Evolutionary conservation across 2,797 vertebrate genomes (phyloP).

Genomic region (Anas bernieri): DNA sequence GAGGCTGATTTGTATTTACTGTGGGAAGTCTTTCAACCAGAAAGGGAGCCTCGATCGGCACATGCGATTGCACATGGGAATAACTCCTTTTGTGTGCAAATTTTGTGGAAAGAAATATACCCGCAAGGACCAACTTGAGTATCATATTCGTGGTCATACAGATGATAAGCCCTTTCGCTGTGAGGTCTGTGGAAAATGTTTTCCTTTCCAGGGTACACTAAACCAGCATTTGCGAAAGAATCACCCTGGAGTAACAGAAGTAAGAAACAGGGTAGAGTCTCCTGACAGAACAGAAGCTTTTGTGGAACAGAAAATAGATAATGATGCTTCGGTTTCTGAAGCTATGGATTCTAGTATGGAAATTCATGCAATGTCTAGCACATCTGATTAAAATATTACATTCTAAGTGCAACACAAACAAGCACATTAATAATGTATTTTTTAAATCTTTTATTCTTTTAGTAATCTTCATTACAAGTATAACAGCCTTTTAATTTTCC

Average conservation of each 20-base stretch:
- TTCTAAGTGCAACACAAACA: conserved; percentile 63
- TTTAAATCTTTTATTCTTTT: conserved; percentile 58
- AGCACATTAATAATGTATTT: conserved; percentile 80
- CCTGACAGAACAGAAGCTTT: conserved; percentile 89
- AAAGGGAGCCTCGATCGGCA: conserved; percentile 98
- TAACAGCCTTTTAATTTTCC: conserved; percentile 67
- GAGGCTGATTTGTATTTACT: conserved; percentile 97
- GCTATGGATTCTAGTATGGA: conserved; percentile 86
- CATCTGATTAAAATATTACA: conserved; percentile 75
- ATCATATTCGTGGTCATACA: conserved; percentile 98
- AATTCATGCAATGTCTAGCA: conserved; percentile 79
- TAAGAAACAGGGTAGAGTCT: conserved; percentile 88
- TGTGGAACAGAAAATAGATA: conserved; percentile 86
- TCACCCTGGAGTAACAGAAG: conserved; percentile 88
- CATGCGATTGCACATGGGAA: conserved; percentile 99
- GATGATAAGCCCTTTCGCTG: conserved; percentile 99
- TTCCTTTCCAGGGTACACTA: conserved; percentile 98
- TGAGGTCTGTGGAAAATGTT: conserved; percentile 98
- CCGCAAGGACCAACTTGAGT: conserved; percentile 98
- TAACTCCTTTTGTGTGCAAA: conserved; percentile 98
- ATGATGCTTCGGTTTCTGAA: conserved; percentile 85
- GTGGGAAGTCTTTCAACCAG: conserved; percentile 99
- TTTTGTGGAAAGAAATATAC: conserved; percentile 99
- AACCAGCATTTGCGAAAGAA: conserved; percentile 99
- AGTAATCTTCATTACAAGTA: conserved; percentile 60